A percentile compares a stretch with the other conserved stretches of the same genome.
Evolutionary conservation across 2,113 vertebrate species (phyloP).

Genomic region (Solenodon paradoxus): DNA sequence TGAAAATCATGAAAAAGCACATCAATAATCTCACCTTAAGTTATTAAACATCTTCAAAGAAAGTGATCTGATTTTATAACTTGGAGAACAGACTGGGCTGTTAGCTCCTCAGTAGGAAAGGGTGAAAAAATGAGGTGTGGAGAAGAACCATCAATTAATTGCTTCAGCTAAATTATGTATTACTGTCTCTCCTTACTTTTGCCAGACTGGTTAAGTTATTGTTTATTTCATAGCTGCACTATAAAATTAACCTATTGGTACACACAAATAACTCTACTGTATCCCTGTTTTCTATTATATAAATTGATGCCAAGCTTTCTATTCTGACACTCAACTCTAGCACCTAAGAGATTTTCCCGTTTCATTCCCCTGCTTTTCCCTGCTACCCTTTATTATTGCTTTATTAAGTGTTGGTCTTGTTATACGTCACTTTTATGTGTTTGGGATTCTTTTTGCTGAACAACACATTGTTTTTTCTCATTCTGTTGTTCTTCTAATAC

Average conservation of each 20-base stretch:
- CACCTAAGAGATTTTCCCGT: neutral
- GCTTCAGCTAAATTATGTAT: neutral
- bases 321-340: neutral
- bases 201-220: neutral
- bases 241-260: neutral
- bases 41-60: neutral
- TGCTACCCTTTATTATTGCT: neutral
- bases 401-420: neutral
- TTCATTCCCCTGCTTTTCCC: fast-evolving
- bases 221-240: neutral
- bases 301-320: neutral
- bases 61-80: neutral
- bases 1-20: neutral
- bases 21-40: neutral
- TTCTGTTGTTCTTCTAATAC: neutral
- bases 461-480: neutral
- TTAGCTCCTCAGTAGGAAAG: neutral
- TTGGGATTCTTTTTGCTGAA: neutral
- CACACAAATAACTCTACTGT: neutral
- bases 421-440: neutral
- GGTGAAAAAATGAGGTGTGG: neutral
- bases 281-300: neutral
- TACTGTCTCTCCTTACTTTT: neutral
- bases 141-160: neutral
- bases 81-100: neutral